Evolutionary conservation across 2,113 vertebrate species (phyloP).

Genomic region (Sula dactylatra): DNA sequence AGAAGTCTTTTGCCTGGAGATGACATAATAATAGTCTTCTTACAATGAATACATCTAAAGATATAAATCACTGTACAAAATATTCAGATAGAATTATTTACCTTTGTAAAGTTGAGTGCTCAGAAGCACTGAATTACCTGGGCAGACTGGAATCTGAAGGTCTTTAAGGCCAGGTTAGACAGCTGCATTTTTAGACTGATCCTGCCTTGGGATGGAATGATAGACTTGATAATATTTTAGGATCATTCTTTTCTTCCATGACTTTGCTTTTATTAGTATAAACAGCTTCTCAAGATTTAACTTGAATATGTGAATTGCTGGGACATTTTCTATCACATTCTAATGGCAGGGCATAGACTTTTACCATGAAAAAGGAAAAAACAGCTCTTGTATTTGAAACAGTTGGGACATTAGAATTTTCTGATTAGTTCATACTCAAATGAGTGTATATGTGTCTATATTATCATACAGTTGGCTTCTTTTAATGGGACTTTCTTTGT

Average conservation of each 20-base stretch:
- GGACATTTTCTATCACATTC: not conserved
- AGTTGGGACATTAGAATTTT: not conserved
- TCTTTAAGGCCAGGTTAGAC: not conserved
- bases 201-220: not conserved
- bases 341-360: not conserved
- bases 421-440: not conserved
- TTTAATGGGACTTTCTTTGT: not conserved
- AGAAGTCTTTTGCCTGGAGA: not conserved
- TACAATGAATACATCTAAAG: not conserved
- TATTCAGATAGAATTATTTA: not conserved
- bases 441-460: not conserved
- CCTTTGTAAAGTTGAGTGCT: not conserved
- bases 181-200: not conserved
- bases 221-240: not conserved
- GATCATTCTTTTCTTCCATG: not conserved
- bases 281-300: not conserved
- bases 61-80: not conserved
- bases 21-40: not conserved
- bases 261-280: not conserved
- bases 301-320: not conserved
- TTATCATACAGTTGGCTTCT: not conserved
- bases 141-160: not conserved
- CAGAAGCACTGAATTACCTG: not conserved
- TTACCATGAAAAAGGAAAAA: not conserved
- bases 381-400: not conserved